Percentiles rank a stretch among this genome's conserved stretches.
These are phyloP conservation scores for Phalacrocorax aristotelis DNA, from an alignment of 2,113 vertebrate species.

Conservation along the genomic window DNA sequence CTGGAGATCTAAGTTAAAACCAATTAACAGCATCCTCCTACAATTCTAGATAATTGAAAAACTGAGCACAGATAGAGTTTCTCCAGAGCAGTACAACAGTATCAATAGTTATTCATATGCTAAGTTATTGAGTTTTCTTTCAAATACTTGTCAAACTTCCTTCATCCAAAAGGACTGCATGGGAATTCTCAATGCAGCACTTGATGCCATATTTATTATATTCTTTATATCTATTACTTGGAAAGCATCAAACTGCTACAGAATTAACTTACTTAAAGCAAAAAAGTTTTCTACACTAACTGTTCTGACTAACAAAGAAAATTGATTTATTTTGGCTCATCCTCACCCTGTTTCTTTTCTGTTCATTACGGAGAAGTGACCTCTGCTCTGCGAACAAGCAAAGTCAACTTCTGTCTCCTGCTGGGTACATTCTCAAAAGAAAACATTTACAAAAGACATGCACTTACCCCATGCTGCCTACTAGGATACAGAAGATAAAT, in stretches of 20 bases:
- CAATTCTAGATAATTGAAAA: background rate
- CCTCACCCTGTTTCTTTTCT: background rate
- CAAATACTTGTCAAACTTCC: background rate
- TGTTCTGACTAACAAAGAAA: background rate
- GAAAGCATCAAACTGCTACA: background rate
- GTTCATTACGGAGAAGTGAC: background rate
- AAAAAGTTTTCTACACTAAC: background rate
- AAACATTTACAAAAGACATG: slow-evolving; percentile 24
- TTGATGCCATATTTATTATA: background rate
- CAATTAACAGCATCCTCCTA: background rate
- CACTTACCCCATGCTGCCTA: slow-evolving; percentile 13
- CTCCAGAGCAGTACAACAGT: background rate
- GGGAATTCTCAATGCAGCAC: background rate
- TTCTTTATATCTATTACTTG: background rate
- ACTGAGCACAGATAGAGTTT: background rate
- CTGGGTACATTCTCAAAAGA: background rate
- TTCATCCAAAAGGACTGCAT: background rate
- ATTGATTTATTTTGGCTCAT: background rate
- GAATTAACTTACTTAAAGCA: background rate
- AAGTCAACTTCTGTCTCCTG: slow-evolving; percentile 16
- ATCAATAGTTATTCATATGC: background rate
- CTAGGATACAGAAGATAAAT: background rate
- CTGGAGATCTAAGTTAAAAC: background rate
- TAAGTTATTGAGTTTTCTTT: background rate
- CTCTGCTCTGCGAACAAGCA: background rate